Conservation (phyloP, 1,140 invertebrate species). For the Aphis gossypii region DNA sequence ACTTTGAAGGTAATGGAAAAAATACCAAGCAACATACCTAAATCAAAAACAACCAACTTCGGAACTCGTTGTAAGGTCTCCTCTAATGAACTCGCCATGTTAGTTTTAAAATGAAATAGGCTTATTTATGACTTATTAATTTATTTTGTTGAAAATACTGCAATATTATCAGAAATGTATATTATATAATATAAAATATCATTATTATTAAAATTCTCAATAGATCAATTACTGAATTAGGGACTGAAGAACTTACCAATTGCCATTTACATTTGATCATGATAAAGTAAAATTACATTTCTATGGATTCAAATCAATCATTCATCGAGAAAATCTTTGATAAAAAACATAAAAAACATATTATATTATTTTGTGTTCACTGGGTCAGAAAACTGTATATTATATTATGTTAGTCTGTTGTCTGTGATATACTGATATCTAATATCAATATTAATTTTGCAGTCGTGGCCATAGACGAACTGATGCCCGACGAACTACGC, state of each 20-base stretch:
- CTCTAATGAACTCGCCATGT: not conserved
- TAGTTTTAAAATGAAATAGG: not conserved
- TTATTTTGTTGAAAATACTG: not conserved
- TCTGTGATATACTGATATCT: no score
- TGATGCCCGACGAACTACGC: no score
- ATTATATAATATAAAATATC: not conserved
- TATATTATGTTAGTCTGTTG: no score
- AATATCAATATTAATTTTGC: no score
- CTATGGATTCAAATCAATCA: not conserved
- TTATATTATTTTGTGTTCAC: no score
- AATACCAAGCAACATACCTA: slow-evolving; percentile 58
- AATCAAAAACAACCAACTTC: slow-evolving; percentile 61
- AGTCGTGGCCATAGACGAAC: no score
- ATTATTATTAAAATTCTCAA: not conserved
- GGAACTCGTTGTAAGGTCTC: slow-evolving; percentile 40
- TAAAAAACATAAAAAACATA: not conserved
- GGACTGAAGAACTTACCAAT: not conserved
- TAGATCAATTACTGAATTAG: not conserved
- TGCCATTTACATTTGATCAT: not conserved
- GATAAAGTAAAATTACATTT: no score
- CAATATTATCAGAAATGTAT: not conserved
- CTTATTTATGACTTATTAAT: not conserved
- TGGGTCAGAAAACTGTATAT: no score
- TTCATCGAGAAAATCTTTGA: not conserved
- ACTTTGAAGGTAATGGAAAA: not conserved